Base-by-base conservation (phyloP, 1,140 invertebrate genomes). In the Cydia pomonella region DNA sequence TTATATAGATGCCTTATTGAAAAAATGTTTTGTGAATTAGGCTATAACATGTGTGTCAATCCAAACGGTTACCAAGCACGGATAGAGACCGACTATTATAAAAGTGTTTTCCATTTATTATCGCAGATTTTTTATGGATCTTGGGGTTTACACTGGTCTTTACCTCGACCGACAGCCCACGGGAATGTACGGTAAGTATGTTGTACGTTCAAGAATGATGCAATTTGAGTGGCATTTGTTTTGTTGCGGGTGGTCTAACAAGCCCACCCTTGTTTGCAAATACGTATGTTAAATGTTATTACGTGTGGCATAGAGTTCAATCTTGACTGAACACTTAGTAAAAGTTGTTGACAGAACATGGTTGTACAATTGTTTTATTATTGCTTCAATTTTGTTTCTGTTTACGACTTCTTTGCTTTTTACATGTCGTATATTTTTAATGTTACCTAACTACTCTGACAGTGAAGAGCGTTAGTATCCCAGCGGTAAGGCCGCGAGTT, bases 201-300 rank as follows among this genome's bases (percentile, higher is more conserved):
- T 47, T 50, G 47, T 50, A 50, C 47, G 47, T 50, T 50, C 47
- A 50, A 18, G 47, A 50, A 50, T 50, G 16, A 50, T 50, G 16
- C 47, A n/a, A 50, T 50, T 50, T 50, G 16, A 50, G 16, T 18
- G 47, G 16, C 47, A 9, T 50, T 50, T 50, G n/a, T 50, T 50
- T 50, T 50, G 47, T 50, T 18, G 47, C n/a, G 47, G 47, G 47
- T 18, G 47, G 47, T 50, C 47, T 50, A 50, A 50, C 47, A 18
- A 50, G 47, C 47, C 4, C 3, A 16, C 12, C n/a, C 5, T 50
- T 50, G 1, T 18, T 50, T 50, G 47, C 47, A 5, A 18, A 18
- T 18, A 50, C 18, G 47, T 6, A 50, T 50, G 47, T 6, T 50
- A 50, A n/a, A 50, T 9, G 18, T 7, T 50, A 50, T 7, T 50